phyloP scores from a whole-genome alignment of 2,888 invertebrate genomes.

The Agrotis exclamationis region DNA sequence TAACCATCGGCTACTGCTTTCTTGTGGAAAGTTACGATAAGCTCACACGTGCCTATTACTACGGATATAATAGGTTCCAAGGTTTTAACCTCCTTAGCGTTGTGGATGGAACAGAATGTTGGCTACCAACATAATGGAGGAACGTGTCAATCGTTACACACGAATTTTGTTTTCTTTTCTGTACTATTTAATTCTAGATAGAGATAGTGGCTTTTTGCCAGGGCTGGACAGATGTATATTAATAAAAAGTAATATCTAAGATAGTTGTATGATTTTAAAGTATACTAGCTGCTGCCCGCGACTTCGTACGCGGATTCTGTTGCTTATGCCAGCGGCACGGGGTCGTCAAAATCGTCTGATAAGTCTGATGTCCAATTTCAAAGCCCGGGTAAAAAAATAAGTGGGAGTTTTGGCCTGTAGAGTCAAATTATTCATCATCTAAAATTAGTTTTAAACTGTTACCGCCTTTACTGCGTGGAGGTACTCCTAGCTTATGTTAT shows the following conservation, averaged over 20 bases:
- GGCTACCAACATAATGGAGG: constrained; percentile 32
- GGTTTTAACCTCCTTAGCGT: constrained; percentile 20
- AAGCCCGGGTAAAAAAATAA: no score
- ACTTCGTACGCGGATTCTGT: no score
- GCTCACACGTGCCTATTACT: background rate
- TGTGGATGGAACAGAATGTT: constrained; percentile 29
- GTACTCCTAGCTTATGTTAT: no score
- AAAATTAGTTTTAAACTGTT: no score
- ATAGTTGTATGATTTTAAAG: constrained; percentile 12
- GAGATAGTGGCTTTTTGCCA: constrained; percentile 59
- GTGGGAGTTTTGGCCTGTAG: no score
- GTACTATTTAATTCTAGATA: constrained; percentile 31
- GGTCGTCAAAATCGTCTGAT: no score
- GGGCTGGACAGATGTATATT: constrained; percentile 44
- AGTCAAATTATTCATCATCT: no score
- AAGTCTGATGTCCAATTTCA: no score
- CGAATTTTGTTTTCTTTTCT: constrained; percentile 34
- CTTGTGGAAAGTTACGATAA: background rate
- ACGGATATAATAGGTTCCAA: constrained; percentile 17
- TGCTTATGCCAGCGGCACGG: no score
- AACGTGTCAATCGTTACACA: constrained; percentile 47
- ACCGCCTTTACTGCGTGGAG: no score
- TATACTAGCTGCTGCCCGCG: no score
- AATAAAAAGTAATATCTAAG: constrained; percentile 38
- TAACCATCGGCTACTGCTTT: background rate